These are phyloP conservation scores for Pangasius sanitwongsei DNA, from an alignment of 2,797 vertebrate species.

Conservation along the genomic window DNA sequence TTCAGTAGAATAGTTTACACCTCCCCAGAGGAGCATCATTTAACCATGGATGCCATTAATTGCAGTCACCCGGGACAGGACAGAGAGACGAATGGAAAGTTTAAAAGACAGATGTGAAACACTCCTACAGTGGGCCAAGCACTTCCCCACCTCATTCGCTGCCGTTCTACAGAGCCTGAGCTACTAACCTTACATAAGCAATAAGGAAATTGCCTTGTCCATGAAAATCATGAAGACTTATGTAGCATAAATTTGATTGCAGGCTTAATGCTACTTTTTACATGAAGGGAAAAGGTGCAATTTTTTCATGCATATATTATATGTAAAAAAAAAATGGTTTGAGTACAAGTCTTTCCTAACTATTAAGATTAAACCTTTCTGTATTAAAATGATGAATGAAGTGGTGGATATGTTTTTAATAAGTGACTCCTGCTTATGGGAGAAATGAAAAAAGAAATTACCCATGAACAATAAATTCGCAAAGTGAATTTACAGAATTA, in stretches of 20 bases:
- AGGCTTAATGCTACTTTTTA: not conserved
- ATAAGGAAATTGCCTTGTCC: not conserved
- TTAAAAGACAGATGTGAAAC: slow-evolving; percentile 58
- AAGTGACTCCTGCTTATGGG: too few species aligned
- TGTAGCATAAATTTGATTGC: not conserved
- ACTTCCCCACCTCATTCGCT: slow-evolving; percentile 23
- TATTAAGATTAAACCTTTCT: slow-evolving; percentile 11
- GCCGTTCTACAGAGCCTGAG: not conserved
- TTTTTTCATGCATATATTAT: not conserved
- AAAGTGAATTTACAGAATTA: not conserved
- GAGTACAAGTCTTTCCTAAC: not conserved
- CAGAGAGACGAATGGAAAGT: slow-evolving; percentile 53
- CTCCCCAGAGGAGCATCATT: slow-evolving; percentile 67
- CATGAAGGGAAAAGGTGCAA: not conserved
- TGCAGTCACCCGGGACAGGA: slow-evolving; percentile 52
- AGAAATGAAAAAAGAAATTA: not conserved
- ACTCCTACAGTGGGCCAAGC: slow-evolving; percentile 34
- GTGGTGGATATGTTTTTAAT: not conserved
- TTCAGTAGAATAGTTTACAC: slow-evolving; percentile 60
- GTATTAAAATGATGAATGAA: not conserved
- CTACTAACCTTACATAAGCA: not conserved
- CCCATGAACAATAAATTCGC: not conserved
- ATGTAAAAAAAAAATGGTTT: not conserved
- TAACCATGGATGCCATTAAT: slow-evolving; percentile 58
- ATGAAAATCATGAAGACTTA: slow-evolving; percentile 5